phyloP scores from a whole-genome alignment of 2,888 invertebrate species.

The Napeogenes sylphis region DNA sequence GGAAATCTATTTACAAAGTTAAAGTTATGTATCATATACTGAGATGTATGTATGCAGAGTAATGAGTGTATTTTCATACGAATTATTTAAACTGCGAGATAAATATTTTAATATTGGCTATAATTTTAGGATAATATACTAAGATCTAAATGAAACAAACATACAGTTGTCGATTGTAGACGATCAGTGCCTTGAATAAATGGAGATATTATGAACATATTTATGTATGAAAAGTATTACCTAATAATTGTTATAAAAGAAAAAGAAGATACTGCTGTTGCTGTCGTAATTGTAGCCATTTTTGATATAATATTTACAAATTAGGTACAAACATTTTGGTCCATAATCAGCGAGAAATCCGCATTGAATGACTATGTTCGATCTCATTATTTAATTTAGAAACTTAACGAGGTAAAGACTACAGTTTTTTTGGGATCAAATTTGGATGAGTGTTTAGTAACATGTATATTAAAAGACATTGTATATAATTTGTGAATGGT shows the following conservation, averaged over 20 bases:
- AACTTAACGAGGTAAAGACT: constrained; percentile 77
- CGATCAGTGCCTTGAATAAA: constrained; percentile 71
- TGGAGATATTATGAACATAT: constrained; percentile 61
- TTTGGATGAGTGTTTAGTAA: constrained; percentile 75
- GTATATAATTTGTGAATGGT: constrained; percentile 73
- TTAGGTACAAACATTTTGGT: constrained; percentile 41
- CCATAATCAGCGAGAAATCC: constrained; percentile 62
- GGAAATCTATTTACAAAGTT: constrained; percentile 70
- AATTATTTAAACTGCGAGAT: constrained; percentile 68
- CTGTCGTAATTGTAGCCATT: constrained; percentile 25
- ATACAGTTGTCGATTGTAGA: constrained; percentile 68
- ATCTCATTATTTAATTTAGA: constrained; percentile 78
- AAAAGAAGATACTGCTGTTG: constrained; percentile 22
- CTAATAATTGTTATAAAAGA: constrained; percentile 33
- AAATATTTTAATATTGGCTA: constrained; percentile 75
- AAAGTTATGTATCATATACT: constrained; percentile 60
- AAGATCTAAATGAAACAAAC: constrained; percentile 61
- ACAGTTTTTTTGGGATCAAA: constrained; percentile 74
- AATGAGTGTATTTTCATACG: constrained; percentile 74
- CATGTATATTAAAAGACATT: constrained; percentile 71
- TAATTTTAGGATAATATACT: constrained; percentile 67
- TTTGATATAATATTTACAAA: constrained; percentile 28
- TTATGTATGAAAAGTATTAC: constrained; percentile 56
- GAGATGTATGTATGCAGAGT: constrained; percentile 70
- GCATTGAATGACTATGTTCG: constrained; percentile 71